A percentile compares a stretch with the other conserved stretches of the same genome.
phyloP scores from a whole-genome alignment of 2,113 vertebrate genomes.

The Elephantulus edwardii region DNA sequence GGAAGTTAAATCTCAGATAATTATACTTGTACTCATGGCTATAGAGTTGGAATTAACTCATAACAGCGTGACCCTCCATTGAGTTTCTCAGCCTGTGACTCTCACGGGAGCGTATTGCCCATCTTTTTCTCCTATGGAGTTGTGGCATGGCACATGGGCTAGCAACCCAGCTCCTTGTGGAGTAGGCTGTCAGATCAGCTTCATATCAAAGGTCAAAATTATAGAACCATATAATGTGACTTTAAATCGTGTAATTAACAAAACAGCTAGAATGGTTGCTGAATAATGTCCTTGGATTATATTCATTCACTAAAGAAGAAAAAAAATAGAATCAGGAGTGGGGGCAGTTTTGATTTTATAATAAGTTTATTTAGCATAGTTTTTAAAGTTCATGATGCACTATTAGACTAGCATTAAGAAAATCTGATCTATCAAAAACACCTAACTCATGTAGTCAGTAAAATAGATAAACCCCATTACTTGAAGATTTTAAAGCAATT shows the following conservation, averaged over 20 bases:
- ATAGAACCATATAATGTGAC: neutral
- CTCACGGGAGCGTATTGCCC: too few relatives aligned
- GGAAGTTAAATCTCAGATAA: neutral
- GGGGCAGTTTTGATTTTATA: neutral
- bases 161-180: too few relatives aligned
- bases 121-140: too few relatives aligned
- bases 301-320: neutral
- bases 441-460: neutral
- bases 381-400: neutral
- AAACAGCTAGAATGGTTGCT: neutral
- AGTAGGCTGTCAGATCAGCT: neutral
- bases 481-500: neutral
- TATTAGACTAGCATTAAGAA: conserved; percentile 9
- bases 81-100: too few relatives aligned
- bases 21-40: too few relatives aligned
- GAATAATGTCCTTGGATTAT: neutral
- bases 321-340: neutral
- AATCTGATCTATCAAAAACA: neutral
- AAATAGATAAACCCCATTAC: neutral
- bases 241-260: neutral
- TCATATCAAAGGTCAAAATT: conserved; percentile 18
- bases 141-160: too few relatives aligned
- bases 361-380: neutral
- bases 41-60: too few relatives aligned
- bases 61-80: too few relatives aligned